Evolutionary conservation across 2,113 vertebrate species (phyloP).

Genomic region (Recurvirostra avosetta): DNA sequence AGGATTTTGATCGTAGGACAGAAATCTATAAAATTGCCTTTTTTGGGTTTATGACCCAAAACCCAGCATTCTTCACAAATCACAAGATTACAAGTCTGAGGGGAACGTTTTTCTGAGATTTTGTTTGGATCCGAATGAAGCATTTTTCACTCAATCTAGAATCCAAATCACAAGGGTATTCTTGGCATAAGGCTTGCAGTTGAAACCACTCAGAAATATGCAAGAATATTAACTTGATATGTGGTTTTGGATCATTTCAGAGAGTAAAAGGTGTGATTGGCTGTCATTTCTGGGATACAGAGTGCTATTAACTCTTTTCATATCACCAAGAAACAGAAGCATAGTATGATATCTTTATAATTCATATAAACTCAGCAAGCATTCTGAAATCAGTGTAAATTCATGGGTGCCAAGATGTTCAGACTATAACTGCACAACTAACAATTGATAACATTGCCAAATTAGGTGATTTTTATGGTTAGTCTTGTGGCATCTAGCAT

Average conservation of each 20-base stretch:
- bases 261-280: conserved; percentile 38
- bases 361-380: neutral
- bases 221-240: conserved; percentile 34
- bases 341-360: neutral
- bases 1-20: neutral
- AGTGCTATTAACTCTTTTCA: neutral
- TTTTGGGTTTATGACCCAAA: conserved; percentile 16
- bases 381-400: neutral
- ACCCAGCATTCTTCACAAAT: conserved; percentile 45
- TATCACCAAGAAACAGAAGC: neutral
- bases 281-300: neutral
- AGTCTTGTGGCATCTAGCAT: neutral
- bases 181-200: conserved; percentile 9
- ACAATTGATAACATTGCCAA: neutral
- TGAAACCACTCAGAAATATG: conserved; percentile 23
- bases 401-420: neutral
- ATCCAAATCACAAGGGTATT: conserved; percentile 33
- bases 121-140: conserved; percentile 24
- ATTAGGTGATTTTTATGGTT: neutral
- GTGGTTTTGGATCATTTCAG: conserved; percentile 47
- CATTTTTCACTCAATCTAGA: conserved; percentile 45
- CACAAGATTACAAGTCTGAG: conserved; percentile 26
- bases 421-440: neutral
- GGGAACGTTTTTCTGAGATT: conserved; percentile 4
- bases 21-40: conserved; percentile 12